Conservation (phyloP, 2,113 vertebrate species). For the Cacatua alba region DNA sequence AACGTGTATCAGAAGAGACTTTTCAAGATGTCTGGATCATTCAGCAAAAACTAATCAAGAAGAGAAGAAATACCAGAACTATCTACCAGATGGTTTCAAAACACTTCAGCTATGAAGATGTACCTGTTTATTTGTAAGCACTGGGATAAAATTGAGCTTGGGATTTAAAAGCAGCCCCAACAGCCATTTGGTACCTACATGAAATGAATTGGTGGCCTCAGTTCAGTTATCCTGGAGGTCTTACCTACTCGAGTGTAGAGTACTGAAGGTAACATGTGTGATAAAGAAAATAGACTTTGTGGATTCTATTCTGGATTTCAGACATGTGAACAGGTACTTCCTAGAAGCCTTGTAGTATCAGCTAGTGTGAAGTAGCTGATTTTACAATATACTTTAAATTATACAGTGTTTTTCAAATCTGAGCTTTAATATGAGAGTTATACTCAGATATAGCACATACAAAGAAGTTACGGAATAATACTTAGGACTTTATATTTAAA, state of each 20-base stretch:
- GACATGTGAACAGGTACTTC: constrained; percentile 24
- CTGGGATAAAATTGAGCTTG: background rate
- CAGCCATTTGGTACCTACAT: background rate
- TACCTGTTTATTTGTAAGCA: background rate
- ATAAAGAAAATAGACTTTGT: constrained; percentile 60
- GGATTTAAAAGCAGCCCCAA: background rate
- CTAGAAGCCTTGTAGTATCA: constrained; percentile 26
- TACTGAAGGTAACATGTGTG: constrained; percentile 80
- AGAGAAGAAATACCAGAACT: background rate
- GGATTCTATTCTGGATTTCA: constrained; percentile 65
- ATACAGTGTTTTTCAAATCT: constrained; percentile 2
- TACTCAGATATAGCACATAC: background rate
- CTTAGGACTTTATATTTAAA: background rate
- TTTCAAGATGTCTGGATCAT: background rate
- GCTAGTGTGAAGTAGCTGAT: constrained; percentile 61
- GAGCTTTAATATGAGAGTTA: background rate
- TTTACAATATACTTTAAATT: constrained; percentile 58
- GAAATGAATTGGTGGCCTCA: constrained; percentile 71
- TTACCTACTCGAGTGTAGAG: constrained; percentile 73
- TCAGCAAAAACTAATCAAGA: background rate
- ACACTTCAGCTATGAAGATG: background rate
- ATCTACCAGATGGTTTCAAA: background rate
- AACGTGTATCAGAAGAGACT: fast-evolving
- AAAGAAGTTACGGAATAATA: background rate
- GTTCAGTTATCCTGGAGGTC: constrained; percentile 84